Conservation (phyloP, 2,888 invertebrate genomes). For the Merodon equestris region DNA sequence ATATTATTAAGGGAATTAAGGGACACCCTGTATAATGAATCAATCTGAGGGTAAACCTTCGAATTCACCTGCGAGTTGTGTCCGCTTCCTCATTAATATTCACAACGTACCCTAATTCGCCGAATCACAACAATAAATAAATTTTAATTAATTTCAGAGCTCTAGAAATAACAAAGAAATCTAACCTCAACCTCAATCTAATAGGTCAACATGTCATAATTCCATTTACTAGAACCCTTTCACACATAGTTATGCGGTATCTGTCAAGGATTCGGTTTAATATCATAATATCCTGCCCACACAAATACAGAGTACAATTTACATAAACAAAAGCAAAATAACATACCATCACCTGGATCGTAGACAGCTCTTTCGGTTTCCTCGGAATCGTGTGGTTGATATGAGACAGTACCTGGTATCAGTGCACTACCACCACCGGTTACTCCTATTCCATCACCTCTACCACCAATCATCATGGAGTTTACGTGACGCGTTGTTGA, state of each 20-base stretch:
- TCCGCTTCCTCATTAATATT: conserved; percentile 27
- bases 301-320: background rate
- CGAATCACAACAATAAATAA: background rate
- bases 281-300: conserved; percentile 3
- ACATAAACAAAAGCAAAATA: background rate
- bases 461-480: conserved; percentile 57
- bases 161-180: background rate
- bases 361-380: conserved; percentile 75
- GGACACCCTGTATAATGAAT: no score
- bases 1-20: no score
- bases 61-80: conserved; percentile 7
- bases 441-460: conserved; percentile 41
- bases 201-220: conserved; percentile 2
- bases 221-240: background rate
- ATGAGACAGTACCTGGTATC: conserved; percentile 70
- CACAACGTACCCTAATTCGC: conserved; percentile 5
- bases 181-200: background rate
- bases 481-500: conserved; percentile 53
- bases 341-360: conserved; percentile 78
- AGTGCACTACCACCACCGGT: conserved; percentile 44
- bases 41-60: no score
- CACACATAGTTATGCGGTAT: background rate
- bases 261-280: conserved; percentile 15
- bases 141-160: conserved; percentile 40
- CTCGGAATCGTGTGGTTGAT: conserved; percentile 71